Base-by-base conservation (phyloP, 1,140 invertebrate genomes). In the Delia radicum region DNA sequence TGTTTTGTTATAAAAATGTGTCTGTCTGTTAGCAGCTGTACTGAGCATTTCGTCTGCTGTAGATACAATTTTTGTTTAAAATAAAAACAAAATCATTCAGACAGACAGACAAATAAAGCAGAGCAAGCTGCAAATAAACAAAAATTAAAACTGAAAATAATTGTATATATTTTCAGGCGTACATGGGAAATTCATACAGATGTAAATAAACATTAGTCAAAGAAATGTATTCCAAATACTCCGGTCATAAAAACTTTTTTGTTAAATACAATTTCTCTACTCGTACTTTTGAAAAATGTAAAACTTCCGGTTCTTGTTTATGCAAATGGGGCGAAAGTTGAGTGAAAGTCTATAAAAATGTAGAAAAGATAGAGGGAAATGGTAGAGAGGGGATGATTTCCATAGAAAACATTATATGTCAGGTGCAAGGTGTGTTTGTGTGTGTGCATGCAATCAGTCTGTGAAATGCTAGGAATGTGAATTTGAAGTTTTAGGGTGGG, bases 131-230 rank as follows among this genome's bases (percentile, higher is more conserved):
- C 21, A 55, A 55, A 55, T 21, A 21, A 6, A 55, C n/a, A 55
- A 8, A n/a, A n/a, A 55, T 13, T 42, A 5, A 42, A 37, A 55
- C 18, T 55, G n/a, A 55, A 55, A 24, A 55, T n/a, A 24, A 24
- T 8, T 55, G 48, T 55, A 21, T 55, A 55, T 18, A 55, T 21
- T n/a, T n/a, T 55, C 48, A 55, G 48, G 48, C 21, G 48, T 55
- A 42, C 37, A 42, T 42, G 12, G 8, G 18, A 21, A 21, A 55
- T n/a, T 55, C 18, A 18, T 24, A 18, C 48, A 55, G 48, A 55
- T 55, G 48, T 55, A 55, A 55, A 55, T 55, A 55, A 55, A 55
- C 48, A 55, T 55, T 55, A 18, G n/a, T n/a, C n/a, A n/a, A n/a
- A n/a, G n/a, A n/a, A n/a, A n/a, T n/a, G n/a, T n/a, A n/a, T n/a